Evolutionary conservation across 1,140 invertebrate genomes (phyloP), one percentile per base, ranked within the genome.

Genomic region (Neoseiulus cucumeris): DNA sequence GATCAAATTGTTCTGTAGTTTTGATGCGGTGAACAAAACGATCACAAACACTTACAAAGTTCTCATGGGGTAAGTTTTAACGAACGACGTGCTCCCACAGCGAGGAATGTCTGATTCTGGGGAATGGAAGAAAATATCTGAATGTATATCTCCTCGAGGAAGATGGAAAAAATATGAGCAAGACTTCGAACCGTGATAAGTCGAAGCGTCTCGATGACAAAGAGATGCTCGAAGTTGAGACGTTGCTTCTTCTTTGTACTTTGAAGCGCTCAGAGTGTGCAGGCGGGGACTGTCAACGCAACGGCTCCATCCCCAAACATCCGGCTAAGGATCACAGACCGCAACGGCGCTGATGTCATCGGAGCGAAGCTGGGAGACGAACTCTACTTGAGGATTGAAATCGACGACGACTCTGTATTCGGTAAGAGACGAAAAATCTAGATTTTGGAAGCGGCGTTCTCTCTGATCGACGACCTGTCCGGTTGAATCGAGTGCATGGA

Each of bases 1-100:
- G 2, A 75, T 82, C 22, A 76, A 76, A 68, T 72, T 82, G 0
- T 78, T 79, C 12, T 83, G 81, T 67, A 72, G 75, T 1, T 76
- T 78, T 42, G 72, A 75, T 33, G 73, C 66, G 70, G 73, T 39
- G 44, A 74, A 74, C 70, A 78, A 79, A 65, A 74, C 74, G 1
- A 69, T 76, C 9, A 73, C 69, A n/a, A 75, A 73, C 67, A 70
- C 71, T 6, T 74, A 73, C 66, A 71, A 70, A 64, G 70, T 76
- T 29, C 42, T 74, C 4, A 67, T 69, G 28, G 73, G 71, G 75
- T 75, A 70, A 71, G 72, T 69, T 17, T 18, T 30, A 28, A 4
- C 51, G 22, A 51, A 7, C 20, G 28, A 7, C 1, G 28, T 7
- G 9, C 14, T 14, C 20, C 45, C 28, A 14, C 20, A 51, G n/a